Base-by-base conservation (phyloP, 2,797 vertebrate genomes). In the Sebastes oblongus region DNA sequence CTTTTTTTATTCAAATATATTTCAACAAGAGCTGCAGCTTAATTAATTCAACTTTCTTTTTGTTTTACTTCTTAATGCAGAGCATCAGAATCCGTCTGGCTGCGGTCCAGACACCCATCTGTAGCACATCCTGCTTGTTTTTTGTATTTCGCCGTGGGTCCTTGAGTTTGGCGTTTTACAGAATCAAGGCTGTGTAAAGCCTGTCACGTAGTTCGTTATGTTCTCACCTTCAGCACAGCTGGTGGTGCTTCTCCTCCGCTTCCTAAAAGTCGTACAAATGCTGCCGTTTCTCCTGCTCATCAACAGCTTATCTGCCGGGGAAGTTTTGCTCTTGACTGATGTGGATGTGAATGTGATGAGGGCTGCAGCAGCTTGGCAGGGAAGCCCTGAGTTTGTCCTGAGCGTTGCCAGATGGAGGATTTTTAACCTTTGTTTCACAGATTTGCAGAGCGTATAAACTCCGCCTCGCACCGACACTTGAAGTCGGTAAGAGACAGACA, bases 381-480 rank as follows among this genome's bases (percentile, higher is more conserved):
- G 4, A 72, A n/a, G 55, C 56, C 32, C 22, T 4, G 9, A 24
- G 52, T 77, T 75, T 77, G 65, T 72, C 46, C 71, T 66, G 3
- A 42, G 13, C 3, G 34, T 10, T 55, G 72, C 64, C 75, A 79
- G 62, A 76, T 76, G 69, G 81, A 70, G 60, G 7, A 24, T 77
- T 82, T 87, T 71, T 76, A 58, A 74, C 80, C 66, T 81, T 72
- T 78, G 52, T 75, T 61, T 75, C 27, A 36, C 14, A 80, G 64
- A 71, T 64, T 55, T 72, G 25, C 72, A 34, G 54, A 75, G 61
- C 39, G 68, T 59, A 42, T 4, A 9, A 32, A 55, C 59, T 56
- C 20, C 52, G 24, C 78, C 74, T 77, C 72, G 18, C 73, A 20
- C 55, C 30, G 76, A 77, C 80, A 65, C 64, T 59, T 24, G 2